Percentiles rank a stretch among this genome's conserved stretches.
Conservation (phyloP, 2,888 invertebrate species). For the Blera fallax region DNA sequence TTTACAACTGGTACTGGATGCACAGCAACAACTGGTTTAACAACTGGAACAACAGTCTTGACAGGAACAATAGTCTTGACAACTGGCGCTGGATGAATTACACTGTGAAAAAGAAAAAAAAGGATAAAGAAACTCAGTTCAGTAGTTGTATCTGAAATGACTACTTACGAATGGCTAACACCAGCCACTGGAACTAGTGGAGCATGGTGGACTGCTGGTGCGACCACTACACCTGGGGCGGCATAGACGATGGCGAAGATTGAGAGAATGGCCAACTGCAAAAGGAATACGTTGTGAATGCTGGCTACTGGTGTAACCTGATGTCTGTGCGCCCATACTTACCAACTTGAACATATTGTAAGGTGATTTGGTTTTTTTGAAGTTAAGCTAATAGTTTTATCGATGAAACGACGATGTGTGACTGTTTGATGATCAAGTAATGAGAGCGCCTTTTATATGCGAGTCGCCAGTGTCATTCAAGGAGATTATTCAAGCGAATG, state of each 20-base stretch:
- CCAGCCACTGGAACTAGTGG: slow-evolving; percentile 63
- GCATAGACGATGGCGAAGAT: slow-evolving; percentile 77
- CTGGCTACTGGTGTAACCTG: not conserved
- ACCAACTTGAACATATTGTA: slow-evolving; percentile 81
- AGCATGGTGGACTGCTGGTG: slow-evolving; percentile 78
- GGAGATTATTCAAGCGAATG: slow-evolving; percentile 52
- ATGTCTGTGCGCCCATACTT: slow-evolving; percentile 72
- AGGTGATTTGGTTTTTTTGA: slow-evolving; percentile 39
- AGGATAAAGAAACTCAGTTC: not conserved
- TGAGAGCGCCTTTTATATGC: slow-evolving; percentile 61
- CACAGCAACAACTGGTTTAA: slow-evolving; percentile 73
- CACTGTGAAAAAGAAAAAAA: not conserved
- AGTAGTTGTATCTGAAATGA: not conserved
- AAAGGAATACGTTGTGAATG: slow-evolving; percentile 23
- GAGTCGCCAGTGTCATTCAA: slow-evolving; percentile 51
- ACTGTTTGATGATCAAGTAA: slow-evolving; percentile 65
- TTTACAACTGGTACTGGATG: slow-evolving; percentile 74
- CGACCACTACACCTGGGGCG: slow-evolving; percentile 80
- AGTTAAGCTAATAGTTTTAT: slow-evolving; percentile 44
- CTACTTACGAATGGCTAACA: slow-evolving; percentile 73
- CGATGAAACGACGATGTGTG: slow-evolving; percentile 59
- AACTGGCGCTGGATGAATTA: slow-evolving; percentile 81
- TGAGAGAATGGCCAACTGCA: slow-evolving; percentile 79
- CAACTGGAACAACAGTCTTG: slow-evolving; percentile 76
- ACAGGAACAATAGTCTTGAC: slow-evolving; percentile 77